Percentiles rank a stretch among this genome's conserved stretches.
Evolutionary conservation across 2,113 vertebrate species (phyloP).

Genomic region (Chaetops frenatus): DNA sequence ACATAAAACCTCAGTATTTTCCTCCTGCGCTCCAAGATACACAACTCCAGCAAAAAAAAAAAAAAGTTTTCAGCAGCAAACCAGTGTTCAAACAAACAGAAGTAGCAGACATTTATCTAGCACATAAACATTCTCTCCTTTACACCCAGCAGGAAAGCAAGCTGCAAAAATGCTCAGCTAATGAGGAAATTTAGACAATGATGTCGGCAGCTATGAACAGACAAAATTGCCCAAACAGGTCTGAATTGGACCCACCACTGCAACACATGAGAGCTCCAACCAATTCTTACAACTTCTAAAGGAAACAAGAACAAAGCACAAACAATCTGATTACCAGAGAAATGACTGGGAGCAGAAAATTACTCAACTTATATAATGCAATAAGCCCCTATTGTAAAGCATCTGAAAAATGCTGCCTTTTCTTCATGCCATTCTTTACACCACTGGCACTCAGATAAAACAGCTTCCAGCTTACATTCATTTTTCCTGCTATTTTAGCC

Average conservation of each 20-base stretch:
- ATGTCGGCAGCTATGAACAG: not conserved
- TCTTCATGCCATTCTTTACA: not conserved
- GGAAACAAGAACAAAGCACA: constrained; percentile 28
- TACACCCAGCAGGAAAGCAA: not conserved
- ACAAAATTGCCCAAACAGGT: not conserved
- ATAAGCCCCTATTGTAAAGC: not conserved
- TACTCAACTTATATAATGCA: constrained; percentile 12
- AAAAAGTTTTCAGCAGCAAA: not conserved
- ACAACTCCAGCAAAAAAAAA: not conserved
- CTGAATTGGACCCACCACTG: not conserved
- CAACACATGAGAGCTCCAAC: not conserved
- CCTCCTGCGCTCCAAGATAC: not conserved
- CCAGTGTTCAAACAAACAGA: not conserved
- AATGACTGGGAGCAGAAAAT: constrained; percentile 23
- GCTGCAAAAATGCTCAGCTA: not conserved
- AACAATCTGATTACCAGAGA: not conserved
- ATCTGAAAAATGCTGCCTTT: not conserved
- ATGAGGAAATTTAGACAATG: not conserved
- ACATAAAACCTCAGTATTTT: not conserved
- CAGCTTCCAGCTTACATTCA: not conserved
- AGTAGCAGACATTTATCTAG: not conserved
- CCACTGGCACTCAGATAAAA: not conserved
- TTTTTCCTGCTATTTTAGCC: constrained; percentile 1
- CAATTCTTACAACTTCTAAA: not conserved
- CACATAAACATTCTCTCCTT: not conserved